Conservation (phyloP, 2,113 vertebrate species). For the Dromiciops gliroides region DNA sequence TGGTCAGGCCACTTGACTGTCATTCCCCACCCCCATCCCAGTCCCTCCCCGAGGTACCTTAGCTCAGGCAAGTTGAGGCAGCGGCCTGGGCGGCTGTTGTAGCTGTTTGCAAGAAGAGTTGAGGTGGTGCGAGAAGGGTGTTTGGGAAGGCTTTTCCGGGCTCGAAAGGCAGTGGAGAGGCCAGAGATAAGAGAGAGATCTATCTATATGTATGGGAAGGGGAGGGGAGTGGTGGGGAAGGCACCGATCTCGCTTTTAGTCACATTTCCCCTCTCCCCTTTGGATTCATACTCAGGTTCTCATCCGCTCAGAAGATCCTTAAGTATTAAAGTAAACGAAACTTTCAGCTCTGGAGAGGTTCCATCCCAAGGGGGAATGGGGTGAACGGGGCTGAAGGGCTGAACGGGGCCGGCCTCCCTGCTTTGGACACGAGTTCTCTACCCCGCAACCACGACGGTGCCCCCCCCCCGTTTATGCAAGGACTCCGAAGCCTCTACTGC, state of each 20-base stretch:
- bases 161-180: neutral
- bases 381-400: too few relatives aligned
- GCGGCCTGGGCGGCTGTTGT: constrained; percentile 3
- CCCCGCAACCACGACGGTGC: neutral
- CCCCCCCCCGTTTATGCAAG: too few relatives aligned
- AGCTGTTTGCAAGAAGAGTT: neutral
- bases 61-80: constrained; percentile 61
- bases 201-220: neutral
- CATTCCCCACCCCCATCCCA: neutral
- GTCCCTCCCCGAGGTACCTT: neutral
- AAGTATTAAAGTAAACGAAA: neutral
- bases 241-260: too few relatives aligned
- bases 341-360: neutral
- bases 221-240: too few relatives aligned
- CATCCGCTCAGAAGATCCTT: neutral
- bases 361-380: neutral
- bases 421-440: neutral
- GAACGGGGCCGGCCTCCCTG: too few relatives aligned
- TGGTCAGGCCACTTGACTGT: constrained; percentile 43
- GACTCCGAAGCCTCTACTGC: neutral
- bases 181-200: neutral
- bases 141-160: neutral
- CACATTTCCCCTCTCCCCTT: neutral
- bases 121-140: too few relatives aligned
- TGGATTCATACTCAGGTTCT: neutral